Evolutionary conservation across 1,140 invertebrate species (phyloP), one percentile per base, ranked within the genome.

Genomic region (Zaprionus taronus): DNA sequence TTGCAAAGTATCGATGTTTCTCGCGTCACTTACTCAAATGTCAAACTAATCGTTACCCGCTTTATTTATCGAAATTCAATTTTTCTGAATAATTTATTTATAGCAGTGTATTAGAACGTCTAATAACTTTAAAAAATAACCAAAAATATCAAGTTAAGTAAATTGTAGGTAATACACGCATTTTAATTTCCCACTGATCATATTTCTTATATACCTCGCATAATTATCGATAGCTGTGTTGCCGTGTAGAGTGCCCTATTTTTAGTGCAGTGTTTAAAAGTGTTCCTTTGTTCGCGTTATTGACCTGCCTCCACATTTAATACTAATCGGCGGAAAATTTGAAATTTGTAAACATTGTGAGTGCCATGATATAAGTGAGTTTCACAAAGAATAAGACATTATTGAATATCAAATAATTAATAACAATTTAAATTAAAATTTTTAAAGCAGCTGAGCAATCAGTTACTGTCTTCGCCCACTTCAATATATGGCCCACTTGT

Each of bases 1-100:
- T 9, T 24, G n/a, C 17, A 20, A 14, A 14, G 9, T 38, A 75
- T 70, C 66, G 51, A 63, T 63, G 63, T n/a, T 22, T 17, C 14
- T 9, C 34, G 41, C 7, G 6, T 7, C 41, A 5, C n/a, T 47
- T 47, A 51, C 47, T 51, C 4, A 4, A 24, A 14, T 24, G 20
- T 12, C 1, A 5, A 11, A 5, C 41, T 17, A 17, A 47, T 51
- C 47, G 20, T 20, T 51, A 51, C 9, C 47, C 47, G 47, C 20
- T 22, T 5, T 24, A 24, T 14, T 51, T 51, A 51, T 51, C 47
- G 47, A 51, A 24, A 14, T 24, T 20, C 2, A 51, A 51, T 47
- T 20, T 17, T 9, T 3, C n/a, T 0, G 17, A 47, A 17, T 17
- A 41, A 41, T 41, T n/a, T 41, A 41, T 7, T 41, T 0, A 7